Conservation (phyloP, 2,797 vertebrate species). For the Muscicapa comitata region DNA sequence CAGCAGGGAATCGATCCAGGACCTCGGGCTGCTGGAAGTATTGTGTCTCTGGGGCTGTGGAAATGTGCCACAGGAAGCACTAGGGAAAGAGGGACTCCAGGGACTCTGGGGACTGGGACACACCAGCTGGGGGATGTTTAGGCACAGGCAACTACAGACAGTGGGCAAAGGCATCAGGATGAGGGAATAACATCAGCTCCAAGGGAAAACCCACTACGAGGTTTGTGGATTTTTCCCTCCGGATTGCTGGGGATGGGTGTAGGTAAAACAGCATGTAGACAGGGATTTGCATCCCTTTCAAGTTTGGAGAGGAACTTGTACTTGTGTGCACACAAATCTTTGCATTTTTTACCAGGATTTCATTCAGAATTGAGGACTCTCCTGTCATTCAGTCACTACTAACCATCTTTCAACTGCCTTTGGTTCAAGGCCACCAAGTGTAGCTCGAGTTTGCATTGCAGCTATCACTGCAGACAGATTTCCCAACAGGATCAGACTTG, state of each 20-base stretch:
- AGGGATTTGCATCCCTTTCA: not conserved
- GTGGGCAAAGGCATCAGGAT: not conserved
- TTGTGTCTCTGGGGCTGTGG: not conserved
- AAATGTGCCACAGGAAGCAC: not conserved
- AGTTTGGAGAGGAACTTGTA: not conserved
- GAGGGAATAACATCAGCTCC: not conserved
- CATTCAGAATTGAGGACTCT: not conserved
- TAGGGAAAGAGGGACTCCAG: not conserved
- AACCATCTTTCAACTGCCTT: not conserved
- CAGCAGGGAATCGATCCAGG: accelerated
- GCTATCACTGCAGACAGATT: not conserved
- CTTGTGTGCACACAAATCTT: not conserved
- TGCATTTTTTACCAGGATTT: not conserved
- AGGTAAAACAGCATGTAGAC: not conserved
- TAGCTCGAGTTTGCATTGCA: not conserved
- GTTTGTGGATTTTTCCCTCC: not conserved
- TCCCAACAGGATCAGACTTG: not conserved
- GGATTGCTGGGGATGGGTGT: not conserved
- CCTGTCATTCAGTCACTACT: not conserved
- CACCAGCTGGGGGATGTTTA: not conserved
- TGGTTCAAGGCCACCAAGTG: not conserved
- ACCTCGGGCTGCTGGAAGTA: not conserved
- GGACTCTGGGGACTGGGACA: not conserved
- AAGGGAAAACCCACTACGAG: not conserved
- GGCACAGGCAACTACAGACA: not conserved